These are phyloP conservation scores for Gallinago nigripennis DNA, from an alignment of 2,797 vertebrate genomes.

Conservation along the genomic window DNA sequence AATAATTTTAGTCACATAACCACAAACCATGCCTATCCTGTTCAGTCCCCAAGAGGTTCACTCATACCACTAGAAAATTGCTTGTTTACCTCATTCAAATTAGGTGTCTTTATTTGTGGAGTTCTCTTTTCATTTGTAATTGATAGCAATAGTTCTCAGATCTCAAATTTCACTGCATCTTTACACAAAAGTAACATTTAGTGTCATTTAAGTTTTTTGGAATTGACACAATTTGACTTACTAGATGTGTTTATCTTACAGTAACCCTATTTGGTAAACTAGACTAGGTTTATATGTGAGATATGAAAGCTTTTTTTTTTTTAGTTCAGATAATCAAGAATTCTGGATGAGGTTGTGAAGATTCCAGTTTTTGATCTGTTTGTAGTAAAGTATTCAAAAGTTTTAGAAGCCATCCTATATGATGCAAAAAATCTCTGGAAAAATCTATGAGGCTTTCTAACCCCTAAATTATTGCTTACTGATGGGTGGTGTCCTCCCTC, in stretches of 20 bases:
- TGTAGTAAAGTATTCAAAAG: neutral
- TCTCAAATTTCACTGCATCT: neutral
- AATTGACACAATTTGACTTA: neutral
- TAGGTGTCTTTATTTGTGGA: neutral
- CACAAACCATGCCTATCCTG: neutral
- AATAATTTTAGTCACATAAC: neutral
- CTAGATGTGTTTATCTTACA: neutral
- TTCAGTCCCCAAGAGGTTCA: neutral
- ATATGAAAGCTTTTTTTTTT: neutral
- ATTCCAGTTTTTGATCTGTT: neutral
- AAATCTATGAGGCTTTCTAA: neutral
- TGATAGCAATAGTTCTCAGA: neutral
- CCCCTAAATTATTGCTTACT: accelerated
- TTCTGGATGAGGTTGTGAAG: neutral
- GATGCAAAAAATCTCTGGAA: neutral
- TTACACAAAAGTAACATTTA: neutral
- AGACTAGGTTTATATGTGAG: neutral
- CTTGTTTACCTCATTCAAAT: neutral
- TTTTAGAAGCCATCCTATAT: accelerated
- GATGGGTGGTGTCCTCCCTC: neutral
- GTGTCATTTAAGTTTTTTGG: neutral
- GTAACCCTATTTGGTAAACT: neutral
- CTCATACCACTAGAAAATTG: neutral
- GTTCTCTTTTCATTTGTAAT: neutral
- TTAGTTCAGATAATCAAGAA: neutral